Evolutionary conservation across 2,888 invertebrate species (phyloP), one percentile per base, ranked within the genome.

Genomic region (Polydrusus cervinus): DNA sequence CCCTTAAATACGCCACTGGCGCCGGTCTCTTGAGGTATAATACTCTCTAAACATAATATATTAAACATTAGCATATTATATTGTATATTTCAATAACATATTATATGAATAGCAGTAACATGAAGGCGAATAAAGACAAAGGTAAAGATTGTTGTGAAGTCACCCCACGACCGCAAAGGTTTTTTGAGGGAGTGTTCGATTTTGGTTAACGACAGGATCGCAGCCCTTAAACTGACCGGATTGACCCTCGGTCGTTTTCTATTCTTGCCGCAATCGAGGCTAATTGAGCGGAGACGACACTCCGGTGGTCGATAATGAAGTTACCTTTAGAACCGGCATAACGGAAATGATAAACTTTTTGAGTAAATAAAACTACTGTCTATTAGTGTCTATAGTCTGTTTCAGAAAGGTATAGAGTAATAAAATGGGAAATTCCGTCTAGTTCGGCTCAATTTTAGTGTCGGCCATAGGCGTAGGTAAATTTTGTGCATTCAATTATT

Each of bases 201-300:
- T 71, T 67, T 71, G 66, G 57, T 71, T 75, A 69, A 75, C 75
- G 62, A 57, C 47, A 14, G 57, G 57, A 60, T 65, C 61, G 67
- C 20, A 40, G 51, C 65, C 71, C 43, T 65, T 53, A 51, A 40
- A 53, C 43, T 43, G 55, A 30, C 55, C 38, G 8, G 55, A 74
- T 70, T 75, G 78, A 78, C 79, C 78, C 75, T 77, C 70, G 76
- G 38, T 78, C 69, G 75, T 77, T 81, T 79, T 77, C 79, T 78
- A 80, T 79, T 83, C 88, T 87, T 89, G 89, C 87, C 88, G 87
- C 89, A 80, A 87, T 87, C 86, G 85, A 85, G 87, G 87, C 90
- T 90, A 90, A 90, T 91, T 90, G 90, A 88, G 87, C 89, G 88
- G 86, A 87, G 88, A 87, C 85, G 87, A 82, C 82, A 82, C 82